These are phyloP conservation scores for Poeciliopsis retropinna DNA, from an alignment of 2,113 vertebrate genomes.

Conservation along the genomic window DNA sequence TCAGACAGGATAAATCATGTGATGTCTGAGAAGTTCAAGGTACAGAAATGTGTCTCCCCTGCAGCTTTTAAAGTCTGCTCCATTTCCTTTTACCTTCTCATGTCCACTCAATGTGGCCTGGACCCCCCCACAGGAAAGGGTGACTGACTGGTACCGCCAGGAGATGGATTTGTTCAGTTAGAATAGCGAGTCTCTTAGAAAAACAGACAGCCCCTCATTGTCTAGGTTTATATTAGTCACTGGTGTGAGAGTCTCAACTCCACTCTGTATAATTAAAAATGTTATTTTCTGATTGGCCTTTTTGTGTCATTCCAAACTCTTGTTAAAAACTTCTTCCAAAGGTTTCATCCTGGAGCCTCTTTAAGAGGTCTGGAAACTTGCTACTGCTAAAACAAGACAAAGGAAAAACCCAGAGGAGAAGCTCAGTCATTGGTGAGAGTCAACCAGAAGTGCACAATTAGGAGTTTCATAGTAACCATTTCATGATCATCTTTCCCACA, in stretches of 20 bases:
- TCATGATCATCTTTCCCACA: slow-evolving; percentile 46
- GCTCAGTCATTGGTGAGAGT: slow-evolving; percentile 12
- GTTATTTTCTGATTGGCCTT: slow-evolving; percentile 23
- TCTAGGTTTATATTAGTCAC: slow-evolving; percentile 69
- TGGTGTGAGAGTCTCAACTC: slow-evolving; percentile 61
- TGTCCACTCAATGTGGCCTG: slow-evolving; percentile 52
- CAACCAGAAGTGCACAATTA: slow-evolving; percentile 40
- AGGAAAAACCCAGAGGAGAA: slow-evolving; percentile 32
- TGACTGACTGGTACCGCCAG: slow-evolving; percentile 47
- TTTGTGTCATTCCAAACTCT: slow-evolving; percentile 23
- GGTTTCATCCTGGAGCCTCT: slow-evolving; percentile 33
- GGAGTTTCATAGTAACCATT: slow-evolving; percentile 43
- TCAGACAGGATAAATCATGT: slow-evolving; percentile 66
- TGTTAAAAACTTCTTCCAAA: slow-evolving; percentile 34
- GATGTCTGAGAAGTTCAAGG: slow-evolving; percentile 47
- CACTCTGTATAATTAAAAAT: slow-evolving; percentile 31
- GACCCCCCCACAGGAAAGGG: slow-evolving; percentile 22
- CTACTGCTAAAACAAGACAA: slow-evolving; percentile 25
- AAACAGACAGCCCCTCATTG: slow-evolving; percentile 28
- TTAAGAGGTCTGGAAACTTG: slow-evolving; percentile 27
- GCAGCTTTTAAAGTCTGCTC: slow-evolving; percentile 43
- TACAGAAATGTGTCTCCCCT: slow-evolving; percentile 16
- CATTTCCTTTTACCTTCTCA: slow-evolving; percentile 54
- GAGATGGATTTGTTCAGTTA: slow-evolving; percentile 43
- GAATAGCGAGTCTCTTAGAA: slow-evolving; percentile 54